Conservation (phyloP, 2,113 vertebrate species). For the Mionectes macconnelli region DNA sequence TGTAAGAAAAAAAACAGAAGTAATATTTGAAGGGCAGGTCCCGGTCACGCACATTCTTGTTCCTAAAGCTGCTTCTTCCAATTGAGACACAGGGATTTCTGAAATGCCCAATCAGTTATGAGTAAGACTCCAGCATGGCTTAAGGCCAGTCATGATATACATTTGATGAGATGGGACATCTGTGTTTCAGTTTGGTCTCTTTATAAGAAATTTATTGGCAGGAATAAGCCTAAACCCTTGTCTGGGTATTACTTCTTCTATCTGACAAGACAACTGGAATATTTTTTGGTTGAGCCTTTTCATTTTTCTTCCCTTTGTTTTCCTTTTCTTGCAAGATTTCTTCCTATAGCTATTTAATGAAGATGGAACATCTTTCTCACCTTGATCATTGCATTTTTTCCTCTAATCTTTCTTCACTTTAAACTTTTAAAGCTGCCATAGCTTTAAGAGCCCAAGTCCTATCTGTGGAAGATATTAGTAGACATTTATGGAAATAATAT, state of each 20-base stretch:
- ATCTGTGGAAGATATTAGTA: not conserved
- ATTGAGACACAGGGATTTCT: not conserved
- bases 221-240: not conserved
- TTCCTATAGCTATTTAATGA: not conserved
- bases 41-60: not conserved
- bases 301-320: not conserved
- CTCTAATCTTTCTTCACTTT: not conserved
- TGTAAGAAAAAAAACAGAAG: not conserved
- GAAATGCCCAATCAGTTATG: conserved; percentile 29
- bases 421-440: not conserved
- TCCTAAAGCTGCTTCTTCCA: conserved; percentile 26
- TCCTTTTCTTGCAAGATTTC: not conserved
- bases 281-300: not conserved
- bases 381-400: not conserved
- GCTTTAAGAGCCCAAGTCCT: not conserved
- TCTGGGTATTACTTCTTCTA: not conserved
- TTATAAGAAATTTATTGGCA: conserved; percentile 39
- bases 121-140: not conserved
- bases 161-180: conserved; percentile 59
- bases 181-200: conserved; percentile 34
- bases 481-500: not conserved
- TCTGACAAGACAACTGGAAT: conserved; percentile 12
- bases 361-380: not conserved
- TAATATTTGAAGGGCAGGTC: not conserved
- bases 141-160: not conserved